Base-by-base conservation (phyloP, 2,888 invertebrate species). In the Embidobia sp. region DNA sequence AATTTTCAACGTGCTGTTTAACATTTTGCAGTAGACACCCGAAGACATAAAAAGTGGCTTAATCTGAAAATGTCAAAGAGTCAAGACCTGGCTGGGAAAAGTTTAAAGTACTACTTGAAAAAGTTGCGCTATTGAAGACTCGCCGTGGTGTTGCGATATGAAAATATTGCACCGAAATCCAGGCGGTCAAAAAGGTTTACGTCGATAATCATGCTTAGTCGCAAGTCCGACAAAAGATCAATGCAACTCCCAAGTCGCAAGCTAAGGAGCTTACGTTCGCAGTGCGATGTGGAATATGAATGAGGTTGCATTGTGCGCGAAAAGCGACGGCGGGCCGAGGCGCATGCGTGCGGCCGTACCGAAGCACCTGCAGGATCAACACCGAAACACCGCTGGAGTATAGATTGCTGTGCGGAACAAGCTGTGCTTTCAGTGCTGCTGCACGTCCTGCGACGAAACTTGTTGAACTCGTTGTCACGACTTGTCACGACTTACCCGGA, bases 311-410 rank as follows among this genome's bases (percentile, higher is more conserved):
- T 66, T 64, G 63, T 70, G 70, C 67, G 74, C 67, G 67, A 57
- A 63, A 67, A 66, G 66, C 64, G 33, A 15, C 22, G 53, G 2
- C 29, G 51, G 74, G 19, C 5, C 1, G 26, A 22, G 10, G 40
- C 85, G 86, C 85, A 78, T 82, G 82, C 82, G 82, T 79, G 46
- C 61, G 16, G 63, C n/a, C n/a, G 55, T 48, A 4, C 29, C 27
- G 31, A 75, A 79, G 79, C 78, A 77, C 79, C 77, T 77, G 78
- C 73, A 79, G 78, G 74, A 80, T 79, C 72, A 80, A 80, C 79
- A 80, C 79, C 82, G 81, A 81, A 84, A 81, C 83, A 77, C 75
- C 81, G 82, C 79, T 72, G 78, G 82, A 84, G 86, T 87, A 87
- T 87, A 87, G 87, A 87, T 87, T 85, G 84, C 79, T 78, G 79